These are phyloP conservation scores for Mastacembelus armatus DNA, from an alignment of 2,797 vertebrate species.

Conservation along the genomic window DNA sequence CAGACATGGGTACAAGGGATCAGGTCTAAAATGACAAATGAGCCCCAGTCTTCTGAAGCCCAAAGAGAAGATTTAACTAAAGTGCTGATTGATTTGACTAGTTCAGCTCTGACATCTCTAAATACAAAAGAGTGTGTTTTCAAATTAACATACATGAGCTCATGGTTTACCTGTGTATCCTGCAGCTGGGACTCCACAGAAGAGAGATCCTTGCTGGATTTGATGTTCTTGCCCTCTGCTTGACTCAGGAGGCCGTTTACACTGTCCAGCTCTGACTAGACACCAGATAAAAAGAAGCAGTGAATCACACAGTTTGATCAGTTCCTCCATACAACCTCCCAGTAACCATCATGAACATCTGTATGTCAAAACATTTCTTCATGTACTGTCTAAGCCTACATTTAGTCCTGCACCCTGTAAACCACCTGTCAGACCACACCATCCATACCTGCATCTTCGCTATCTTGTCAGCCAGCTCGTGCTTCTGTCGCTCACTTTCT, in stretches of 20 bases:
- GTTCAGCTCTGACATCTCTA: not conserved
- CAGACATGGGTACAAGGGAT: too few relatives aligned
- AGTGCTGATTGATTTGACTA: too few relatives aligned
- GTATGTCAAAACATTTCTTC: too few relatives aligned
- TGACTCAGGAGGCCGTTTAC: conserved; percentile 87
- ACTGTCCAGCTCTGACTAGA: conserved; percentile 90
- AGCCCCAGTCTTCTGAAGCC: too few relatives aligned
- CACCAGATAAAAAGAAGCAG: conserved; percentile 6
- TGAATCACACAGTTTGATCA: not conserved
- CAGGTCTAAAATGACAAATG: too few relatives aligned
- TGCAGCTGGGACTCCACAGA: conserved; percentile 92
- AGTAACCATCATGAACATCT: not conserved
- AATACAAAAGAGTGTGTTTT: not conserved
- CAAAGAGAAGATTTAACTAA: too few relatives aligned
- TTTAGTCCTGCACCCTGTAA: not conserved
- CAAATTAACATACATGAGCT: not conserved
- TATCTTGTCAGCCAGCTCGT: conserved; percentile 87
- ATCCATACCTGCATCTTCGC: conserved; percentile 90
- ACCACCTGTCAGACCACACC: not conserved
- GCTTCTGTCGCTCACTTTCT: conserved; percentile 89
- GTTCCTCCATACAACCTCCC: not conserved
- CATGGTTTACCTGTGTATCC: conserved; percentile 89
- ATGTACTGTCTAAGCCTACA: not conserved
- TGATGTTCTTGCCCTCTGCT: conserved; percentile 93
- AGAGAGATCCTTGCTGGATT: conserved; percentile 91